Percentiles rank a stretch among this genome's conserved stretches.
phyloP scores from a whole-genome alignment of 2,888 invertebrate species.

The Drosophila lutescens region DNA sequence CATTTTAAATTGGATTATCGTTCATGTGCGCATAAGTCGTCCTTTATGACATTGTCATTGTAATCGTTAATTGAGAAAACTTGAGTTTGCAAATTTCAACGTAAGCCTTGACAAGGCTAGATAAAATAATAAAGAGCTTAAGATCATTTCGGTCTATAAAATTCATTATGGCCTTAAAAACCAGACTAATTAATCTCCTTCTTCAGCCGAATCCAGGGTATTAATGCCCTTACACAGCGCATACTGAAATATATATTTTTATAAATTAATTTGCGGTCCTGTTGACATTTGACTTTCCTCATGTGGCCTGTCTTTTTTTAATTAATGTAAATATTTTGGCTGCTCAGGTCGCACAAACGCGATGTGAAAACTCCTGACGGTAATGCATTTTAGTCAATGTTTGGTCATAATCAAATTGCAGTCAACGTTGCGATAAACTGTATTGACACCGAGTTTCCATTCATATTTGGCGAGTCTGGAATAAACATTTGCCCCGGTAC shows the following conservation, averaged over 20 bases:
- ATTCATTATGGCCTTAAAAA: conserved; percentile 2
- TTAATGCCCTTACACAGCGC: conserved; percentile 16
- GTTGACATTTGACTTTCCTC: conserved; percentile 74
- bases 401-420: conserved; percentile 68
- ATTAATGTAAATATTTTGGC: conserved; percentile 67
- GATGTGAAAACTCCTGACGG: neutral
- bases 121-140: conserved; percentile 17
- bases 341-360: conserved; percentile 23
- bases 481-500: conserved; percentile 29
- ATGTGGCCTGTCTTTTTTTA: conserved; percentile 61
- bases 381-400: conserved; percentile 54
- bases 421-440: conserved; percentile 54
- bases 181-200: neutral
- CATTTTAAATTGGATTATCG: conserved; percentile 17
- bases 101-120: neutral
- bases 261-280: conserved; percentile 67
- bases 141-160: neutral
- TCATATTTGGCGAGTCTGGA: conserved; percentile 16
- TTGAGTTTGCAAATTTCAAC: conserved; percentile 3
- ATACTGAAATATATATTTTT: conserved; percentile 47
- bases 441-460: conserved; percentile 48
- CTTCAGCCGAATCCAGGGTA: conserved; percentile 11
- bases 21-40: conserved; percentile 26
- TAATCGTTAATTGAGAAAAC: conserved; percentile 1
- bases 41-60: conserved; percentile 7